Conservation (phyloP, 2,797 vertebrate genomes). For the Salarias fasciatus region DNA sequence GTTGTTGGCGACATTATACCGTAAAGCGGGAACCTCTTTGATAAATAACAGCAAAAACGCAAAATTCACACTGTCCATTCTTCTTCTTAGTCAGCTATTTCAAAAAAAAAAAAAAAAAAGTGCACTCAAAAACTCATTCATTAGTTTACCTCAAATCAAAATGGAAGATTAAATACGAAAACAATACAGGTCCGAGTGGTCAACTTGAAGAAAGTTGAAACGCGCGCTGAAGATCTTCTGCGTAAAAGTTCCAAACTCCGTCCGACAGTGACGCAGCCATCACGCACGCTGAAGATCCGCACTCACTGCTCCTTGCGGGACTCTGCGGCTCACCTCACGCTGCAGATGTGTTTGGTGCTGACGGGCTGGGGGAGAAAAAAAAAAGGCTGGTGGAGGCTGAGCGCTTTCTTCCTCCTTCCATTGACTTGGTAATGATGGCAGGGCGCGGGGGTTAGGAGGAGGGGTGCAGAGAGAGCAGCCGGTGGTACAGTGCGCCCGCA, state of each 20-base stretch:
- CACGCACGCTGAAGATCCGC: slow-evolving; percentile 9
- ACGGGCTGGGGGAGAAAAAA: slow-evolving; percentile 21
- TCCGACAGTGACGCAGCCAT: slow-evolving; percentile 39
- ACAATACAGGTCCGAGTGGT: not conserved
- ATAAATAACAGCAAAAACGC: slow-evolving; percentile 70
- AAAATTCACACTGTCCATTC: slow-evolving; percentile 64
- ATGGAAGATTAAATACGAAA: not conserved
- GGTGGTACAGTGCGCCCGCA: too few relatives aligned
- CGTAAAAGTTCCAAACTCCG: slow-evolving; percentile 9
- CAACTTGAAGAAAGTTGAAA: slow-evolving; percentile 3
- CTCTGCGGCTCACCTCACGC: slow-evolving; percentile 30
- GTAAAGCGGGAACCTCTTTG: slow-evolving; percentile 52
- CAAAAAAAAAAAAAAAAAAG: not conserved
- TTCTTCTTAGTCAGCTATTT: slow-evolving; percentile 28
- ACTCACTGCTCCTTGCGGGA: slow-evolving; percentile 9
- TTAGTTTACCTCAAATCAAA: not conserved
- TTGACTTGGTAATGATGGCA: slow-evolving; percentile 67
- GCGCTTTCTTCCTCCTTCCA: slow-evolving; percentile 50
- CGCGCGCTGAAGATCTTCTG: slow-evolving; percentile 21
- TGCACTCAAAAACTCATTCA: slow-evolving; percentile 25
- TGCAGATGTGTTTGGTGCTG: slow-evolving; percentile 55
- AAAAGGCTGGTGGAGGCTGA: slow-evolving; percentile 15
- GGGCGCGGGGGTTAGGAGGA: slow-evolving; percentile 14
- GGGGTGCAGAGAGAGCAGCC: slow-evolving; percentile 15
- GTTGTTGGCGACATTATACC: slow-evolving; percentile 61